Conservation (phyloP, 2,888 invertebrate species). For the Endomychus coccineus region DNA sequence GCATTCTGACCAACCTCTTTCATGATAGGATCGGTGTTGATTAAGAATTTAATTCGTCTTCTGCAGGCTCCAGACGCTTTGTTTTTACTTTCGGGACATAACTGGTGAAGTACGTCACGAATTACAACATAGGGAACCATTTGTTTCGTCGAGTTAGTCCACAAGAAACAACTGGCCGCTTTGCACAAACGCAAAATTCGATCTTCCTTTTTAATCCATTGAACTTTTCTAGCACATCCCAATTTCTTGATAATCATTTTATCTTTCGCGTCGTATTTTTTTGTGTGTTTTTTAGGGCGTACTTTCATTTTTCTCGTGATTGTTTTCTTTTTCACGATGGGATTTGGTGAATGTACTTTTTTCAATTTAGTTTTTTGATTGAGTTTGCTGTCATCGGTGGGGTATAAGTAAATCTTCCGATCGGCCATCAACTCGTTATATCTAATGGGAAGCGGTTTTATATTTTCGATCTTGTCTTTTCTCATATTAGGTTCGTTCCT, state of each 20-base stretch:
- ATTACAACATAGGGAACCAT: conserved; percentile 44
- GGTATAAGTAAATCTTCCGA: conserved; percentile 8
- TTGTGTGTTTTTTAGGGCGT: conserved; percentile 13
- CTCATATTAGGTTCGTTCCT: conserved; percentile 18
- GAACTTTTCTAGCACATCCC: conserved; percentile 50
- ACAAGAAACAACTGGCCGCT: conserved; percentile 53
- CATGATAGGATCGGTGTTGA: conserved; percentile 2
- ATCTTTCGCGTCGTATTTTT: conserved; percentile 8
- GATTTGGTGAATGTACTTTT: not conserved
- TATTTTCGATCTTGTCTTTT: conserved; percentile 14
- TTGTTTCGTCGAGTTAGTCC: conserved; percentile 42
- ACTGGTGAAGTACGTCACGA: conserved; percentile 51
- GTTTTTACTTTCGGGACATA: conserved; percentile 47
- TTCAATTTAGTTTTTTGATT: not conserved
- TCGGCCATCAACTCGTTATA: conserved; percentile 11
- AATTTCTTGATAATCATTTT: conserved; percentile 53
- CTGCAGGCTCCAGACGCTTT: conserved; percentile 65
- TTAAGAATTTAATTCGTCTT: conserved; percentile 43
- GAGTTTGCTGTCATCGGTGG: conserved; percentile 1
- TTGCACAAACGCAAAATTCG: conserved; percentile 59
- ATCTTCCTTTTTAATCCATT: conserved; percentile 64
- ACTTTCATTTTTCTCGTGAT: not conserved
- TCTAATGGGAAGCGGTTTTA: conserved; percentile 13
- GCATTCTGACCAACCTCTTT: conserved; percentile 10
- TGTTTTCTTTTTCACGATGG: conserved; percentile 3